Base-by-base conservation (phyloP, 2,888 invertebrate species). In the Caenorhabditis panamensis region DNA sequence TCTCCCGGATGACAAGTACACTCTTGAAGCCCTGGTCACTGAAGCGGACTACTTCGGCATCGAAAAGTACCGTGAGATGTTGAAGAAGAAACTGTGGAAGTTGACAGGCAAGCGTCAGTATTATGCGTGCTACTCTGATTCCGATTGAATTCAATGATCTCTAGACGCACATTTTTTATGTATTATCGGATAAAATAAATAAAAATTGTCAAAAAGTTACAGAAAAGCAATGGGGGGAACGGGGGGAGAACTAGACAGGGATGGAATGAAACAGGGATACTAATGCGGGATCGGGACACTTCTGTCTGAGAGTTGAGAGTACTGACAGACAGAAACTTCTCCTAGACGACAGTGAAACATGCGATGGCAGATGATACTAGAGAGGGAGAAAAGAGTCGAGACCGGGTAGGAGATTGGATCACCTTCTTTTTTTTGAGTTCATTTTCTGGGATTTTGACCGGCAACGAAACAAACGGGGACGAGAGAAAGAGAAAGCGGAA, bases 71-170 rank as follows among this genome's bases (percentile, higher is more conserved):
- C 76, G 79, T 20, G 73, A 83, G 37, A 68, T 84, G 72, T 44
- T 84, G 53, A 82, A 80, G 53, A 83, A 80, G 77, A 82, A 80
- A 58, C 53, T 84, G 26, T 84, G 84, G 84, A 76, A 72, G 64
- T 31, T 84, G 67, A 84, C 84, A 16, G 84, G 84, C 16, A 79
- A 80, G 26, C 82, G 79, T 3, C 62, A 66, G 31, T 84, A 80
- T 49, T 84, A 79, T 37, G 79, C 83, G 24, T 84, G 84, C 58
- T 84, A 84, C 61, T 79, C 79, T 24, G 84, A 84, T 64, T 84
- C 84, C 8, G 82, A 84, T 44, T 79, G 41, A 49, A 56, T 31
- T 28, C 26, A 37, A n/a, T 24, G 3, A 4, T 47, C n/a, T 47
- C 47, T 47, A 47, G 47, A 47, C 20, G 47, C 47, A 47, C 47